A percentile compares a stretch with the other conserved stretches of the same genome.
Conservation (phyloP, 2,113 vertebrate species). For the Sterna hirundo region DNA sequence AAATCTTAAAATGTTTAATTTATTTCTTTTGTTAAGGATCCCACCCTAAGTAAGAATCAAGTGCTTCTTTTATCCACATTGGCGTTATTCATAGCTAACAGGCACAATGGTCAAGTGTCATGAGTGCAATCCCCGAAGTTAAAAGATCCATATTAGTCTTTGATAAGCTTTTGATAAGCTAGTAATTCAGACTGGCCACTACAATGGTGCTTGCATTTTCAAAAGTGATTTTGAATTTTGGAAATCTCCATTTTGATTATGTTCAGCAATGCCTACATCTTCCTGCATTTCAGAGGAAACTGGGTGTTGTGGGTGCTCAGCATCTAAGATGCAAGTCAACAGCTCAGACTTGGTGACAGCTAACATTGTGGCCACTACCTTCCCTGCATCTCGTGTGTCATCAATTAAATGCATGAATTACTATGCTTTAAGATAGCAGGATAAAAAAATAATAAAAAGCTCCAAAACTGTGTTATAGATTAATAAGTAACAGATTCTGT, state of each 20-base stretch:
- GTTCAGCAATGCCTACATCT: neutral
- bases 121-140: neutral
- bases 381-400: neutral
- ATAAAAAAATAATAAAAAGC: neutral
- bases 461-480: accelerated
- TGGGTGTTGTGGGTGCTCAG: accelerated
- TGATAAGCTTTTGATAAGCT: no score
- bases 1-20: neutral
- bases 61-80: neutral
- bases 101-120: neutral
- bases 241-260: neutral
- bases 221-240: neutral
- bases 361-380: neutral
- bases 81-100: accelerated
- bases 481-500: neutral
- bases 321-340: neutral
- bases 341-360: neutral
- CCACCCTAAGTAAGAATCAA: neutral
- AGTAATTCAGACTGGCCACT: neutral
- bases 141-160: no score
- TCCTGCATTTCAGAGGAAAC: neutral
- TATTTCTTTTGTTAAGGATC: no score
- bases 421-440: neutral
- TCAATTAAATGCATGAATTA: neutral
- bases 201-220: neutral